Conservation (phyloP, 2,888 invertebrate genomes). For the Drosophila atroscutellata region DNA sequence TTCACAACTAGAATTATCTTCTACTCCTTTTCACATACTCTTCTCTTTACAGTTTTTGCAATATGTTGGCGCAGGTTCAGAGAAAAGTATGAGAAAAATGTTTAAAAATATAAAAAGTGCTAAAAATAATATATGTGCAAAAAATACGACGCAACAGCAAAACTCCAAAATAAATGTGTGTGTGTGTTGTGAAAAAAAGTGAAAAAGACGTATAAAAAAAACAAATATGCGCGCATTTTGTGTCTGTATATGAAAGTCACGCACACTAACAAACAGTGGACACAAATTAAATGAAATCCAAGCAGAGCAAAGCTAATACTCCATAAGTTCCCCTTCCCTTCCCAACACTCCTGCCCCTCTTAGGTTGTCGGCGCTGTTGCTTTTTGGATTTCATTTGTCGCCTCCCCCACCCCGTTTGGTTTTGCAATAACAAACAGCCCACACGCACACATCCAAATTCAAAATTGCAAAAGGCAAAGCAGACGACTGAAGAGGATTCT, state of each 20-base stretch:
- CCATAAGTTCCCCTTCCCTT: slow-evolving; percentile 1
- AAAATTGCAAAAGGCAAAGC: slow-evolving; percentile 27
- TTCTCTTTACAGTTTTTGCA: slow-evolving; percentile 66
- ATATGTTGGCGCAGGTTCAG: slow-evolving; percentile 78
- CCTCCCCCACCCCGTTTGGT: slow-evolving; percentile 18
- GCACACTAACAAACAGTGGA: slow-evolving; percentile 26
- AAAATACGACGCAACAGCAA: slow-evolving; percentile 36
- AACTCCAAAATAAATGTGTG: slow-evolving; percentile 55
- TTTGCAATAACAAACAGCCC: slow-evolving; percentile 65
- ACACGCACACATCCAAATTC: slow-evolving; percentile 16
- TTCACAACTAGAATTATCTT: slow-evolving; percentile 24
- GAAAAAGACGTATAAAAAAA: slow-evolving; percentile 59
- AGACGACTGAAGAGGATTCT: slow-evolving; percentile 34
- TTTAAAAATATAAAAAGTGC: slow-evolving; percentile 55
- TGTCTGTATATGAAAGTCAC: slow-evolving; percentile 76
- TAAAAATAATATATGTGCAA: slow-evolving; percentile 53
- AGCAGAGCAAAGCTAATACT: slow-evolving; percentile 59
- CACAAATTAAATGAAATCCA: slow-evolving; percentile 72
- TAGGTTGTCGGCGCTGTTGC: slow-evolving; percentile 67
- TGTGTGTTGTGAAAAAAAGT: slow-evolving; percentile 41
- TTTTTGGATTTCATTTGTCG: slow-evolving; percentile 71
- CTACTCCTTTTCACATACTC: slow-evolving; percentile 30
- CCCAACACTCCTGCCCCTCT: slow-evolving; percentile 2
- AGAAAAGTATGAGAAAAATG: slow-evolving; percentile 61
- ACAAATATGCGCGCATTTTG: slow-evolving; percentile 77